Percentiles rank a stretch among this genome's conserved stretches.
These are phyloP conservation scores for Cheirogaleus major DNA, from an alignment of 2,797 vertebrate species.

Conservation along the genomic window DNA sequence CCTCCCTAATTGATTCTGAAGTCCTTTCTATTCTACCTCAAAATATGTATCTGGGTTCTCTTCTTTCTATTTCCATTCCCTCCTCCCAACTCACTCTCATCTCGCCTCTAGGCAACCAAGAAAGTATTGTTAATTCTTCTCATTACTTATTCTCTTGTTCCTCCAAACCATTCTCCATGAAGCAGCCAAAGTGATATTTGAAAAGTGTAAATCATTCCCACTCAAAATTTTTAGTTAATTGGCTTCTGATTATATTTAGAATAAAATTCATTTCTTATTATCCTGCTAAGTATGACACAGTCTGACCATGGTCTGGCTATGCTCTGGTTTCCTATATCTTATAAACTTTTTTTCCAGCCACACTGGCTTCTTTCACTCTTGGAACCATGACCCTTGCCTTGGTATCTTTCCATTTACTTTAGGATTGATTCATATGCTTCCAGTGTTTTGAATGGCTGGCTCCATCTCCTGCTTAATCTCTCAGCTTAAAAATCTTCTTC, in stretches of 20 bases:
- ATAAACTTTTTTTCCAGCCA: background rate
- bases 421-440: background rate
- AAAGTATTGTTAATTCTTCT: background rate
- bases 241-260: background rate
- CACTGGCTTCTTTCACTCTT: background rate
- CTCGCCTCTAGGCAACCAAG: background rate
- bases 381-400: background rate
- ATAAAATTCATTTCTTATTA: background rate
- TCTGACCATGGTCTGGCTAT: background rate
- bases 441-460: background rate
- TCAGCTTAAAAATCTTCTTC: background rate
- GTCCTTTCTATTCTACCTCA: background rate
- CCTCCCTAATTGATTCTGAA: background rate
- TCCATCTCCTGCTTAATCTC: background rate
- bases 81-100: background rate
- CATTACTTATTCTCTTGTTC: background rate
- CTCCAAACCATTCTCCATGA: background rate
- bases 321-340: background rate
- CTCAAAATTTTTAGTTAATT: background rate
- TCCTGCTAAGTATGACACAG: background rate
- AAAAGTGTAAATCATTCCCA: background rate
- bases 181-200: background rate
- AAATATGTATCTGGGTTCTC: background rate
- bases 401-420: background rate
- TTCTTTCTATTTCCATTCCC: background rate